These are phyloP conservation scores for Biston stratarius DNA, from an alignment of 2,888 invertebrate species.

Conservation along the genomic window DNA sequence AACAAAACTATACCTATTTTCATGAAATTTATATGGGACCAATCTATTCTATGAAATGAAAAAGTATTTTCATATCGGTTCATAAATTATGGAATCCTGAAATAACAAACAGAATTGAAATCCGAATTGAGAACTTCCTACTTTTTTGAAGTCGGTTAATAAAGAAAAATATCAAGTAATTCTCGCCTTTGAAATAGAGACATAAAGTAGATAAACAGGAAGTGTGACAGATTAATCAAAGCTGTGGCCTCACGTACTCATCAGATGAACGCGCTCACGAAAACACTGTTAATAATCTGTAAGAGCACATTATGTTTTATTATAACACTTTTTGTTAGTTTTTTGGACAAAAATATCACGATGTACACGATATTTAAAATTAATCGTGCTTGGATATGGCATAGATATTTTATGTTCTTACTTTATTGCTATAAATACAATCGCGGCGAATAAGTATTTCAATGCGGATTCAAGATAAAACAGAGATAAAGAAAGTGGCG, in stretches of 20 bases:
- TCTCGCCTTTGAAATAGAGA: conserved; percentile 4
- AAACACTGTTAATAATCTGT: conserved; percentile 26
- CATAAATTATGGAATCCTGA: too few relatives aligned
- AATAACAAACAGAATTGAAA: too few relatives aligned
- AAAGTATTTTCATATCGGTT: too few relatives aligned
- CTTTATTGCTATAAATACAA: background rate
- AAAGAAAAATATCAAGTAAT: conserved; percentile 4
- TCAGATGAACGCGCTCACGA: conserved; percentile 45
- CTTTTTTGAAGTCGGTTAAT: too few relatives aligned
- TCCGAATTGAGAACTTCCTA: too few relatives aligned
- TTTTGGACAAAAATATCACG: conserved; percentile 14
- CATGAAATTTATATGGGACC: too few relatives aligned
- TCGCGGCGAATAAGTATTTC: too few relatives aligned
- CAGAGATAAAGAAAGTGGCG: background rate
- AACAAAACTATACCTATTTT: too few relatives aligned
- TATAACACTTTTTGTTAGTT: conserved; percentile 22
- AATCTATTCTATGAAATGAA: too few relatives aligned
- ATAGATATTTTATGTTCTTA: conserved; percentile 5
- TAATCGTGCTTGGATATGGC: conserved; percentile 9
- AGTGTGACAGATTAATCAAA: conserved; percentile 58
- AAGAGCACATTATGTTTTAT: conserved; percentile 36
- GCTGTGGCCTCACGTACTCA: conserved; percentile 44
- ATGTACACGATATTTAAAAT: conserved; percentile 2
- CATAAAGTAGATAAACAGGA: conserved; percentile 52
- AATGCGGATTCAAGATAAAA: too few relatives aligned